Evolutionary conservation across 2,888 invertebrate genomes (phyloP).

Genomic region (Caenorhabditis panamensis): DNA sequence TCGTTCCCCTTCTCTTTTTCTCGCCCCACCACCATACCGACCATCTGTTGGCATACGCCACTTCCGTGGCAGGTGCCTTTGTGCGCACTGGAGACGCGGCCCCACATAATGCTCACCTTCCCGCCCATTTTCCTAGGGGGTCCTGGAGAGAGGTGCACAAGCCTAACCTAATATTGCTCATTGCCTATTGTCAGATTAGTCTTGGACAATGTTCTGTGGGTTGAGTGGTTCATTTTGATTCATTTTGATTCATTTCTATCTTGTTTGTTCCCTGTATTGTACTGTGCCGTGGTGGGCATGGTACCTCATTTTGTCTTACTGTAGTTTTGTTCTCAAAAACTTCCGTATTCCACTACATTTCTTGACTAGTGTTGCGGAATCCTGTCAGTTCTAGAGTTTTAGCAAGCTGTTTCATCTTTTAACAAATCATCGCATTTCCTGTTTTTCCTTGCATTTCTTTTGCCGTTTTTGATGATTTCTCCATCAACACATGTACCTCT

Average conservation of each 20-base stretch:
- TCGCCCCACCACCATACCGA: constrained; percentile 56
- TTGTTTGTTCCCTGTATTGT: not conserved
- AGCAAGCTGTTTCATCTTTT: not conserved
- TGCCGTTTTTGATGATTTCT: no score
- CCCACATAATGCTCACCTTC: constrained; percentile 43
- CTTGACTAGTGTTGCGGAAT: no score
- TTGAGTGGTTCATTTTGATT: not conserved
- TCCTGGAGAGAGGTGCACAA: not conserved
- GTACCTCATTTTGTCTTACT: no score
- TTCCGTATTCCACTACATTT: no score
- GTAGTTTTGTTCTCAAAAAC: no score
- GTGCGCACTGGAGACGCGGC: constrained; percentile 31
- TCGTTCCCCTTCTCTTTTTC: constrained; percentile 44
- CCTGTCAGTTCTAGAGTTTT: no score
- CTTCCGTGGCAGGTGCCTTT: constrained; percentile 66
- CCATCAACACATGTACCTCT: not conserved
- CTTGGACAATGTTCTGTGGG: no score
- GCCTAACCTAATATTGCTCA: constrained; percentile 24
- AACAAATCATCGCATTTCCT: not conserved
- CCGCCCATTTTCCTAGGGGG: constrained; percentile 5
- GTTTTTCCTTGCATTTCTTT: no score
- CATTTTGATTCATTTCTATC: not conserved
- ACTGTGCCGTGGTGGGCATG: no score
- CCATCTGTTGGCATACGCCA: constrained; percentile 65
- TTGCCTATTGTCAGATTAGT: constrained; percentile 13